Percentiles rank a stretch among this genome's conserved stretches.
phyloP scores from a whole-genome alignment of 2,797 vertebrate species.

The Zalophus californianus region DNA sequence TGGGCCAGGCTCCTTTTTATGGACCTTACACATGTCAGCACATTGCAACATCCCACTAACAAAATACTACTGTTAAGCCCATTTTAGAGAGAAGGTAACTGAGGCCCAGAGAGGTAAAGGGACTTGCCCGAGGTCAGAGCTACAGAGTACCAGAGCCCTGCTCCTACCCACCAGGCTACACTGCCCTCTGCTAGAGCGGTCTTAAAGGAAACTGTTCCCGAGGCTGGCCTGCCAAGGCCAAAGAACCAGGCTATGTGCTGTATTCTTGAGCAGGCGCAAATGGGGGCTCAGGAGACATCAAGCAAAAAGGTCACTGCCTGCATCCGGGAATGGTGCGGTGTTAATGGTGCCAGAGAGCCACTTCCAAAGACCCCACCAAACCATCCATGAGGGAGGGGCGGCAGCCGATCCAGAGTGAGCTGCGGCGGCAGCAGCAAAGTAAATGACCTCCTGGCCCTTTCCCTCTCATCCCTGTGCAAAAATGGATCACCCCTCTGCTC shows the following conservation, averaged over 20 bases:
- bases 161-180: neutral
- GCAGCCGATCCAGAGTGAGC: neutral
- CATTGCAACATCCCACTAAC: neutral
- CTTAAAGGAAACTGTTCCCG: neutral
- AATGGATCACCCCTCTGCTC: neutral
- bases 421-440: neutral
- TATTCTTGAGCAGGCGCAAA: neutral
- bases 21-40: neutral
- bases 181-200: neutral
- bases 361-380: neutral
- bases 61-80: neutral
- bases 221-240: accelerated
- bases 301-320: neutral
- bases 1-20: neutral
- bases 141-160: neutral
- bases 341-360: neutral
- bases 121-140: neutral
- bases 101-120: neutral
- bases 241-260: accelerated
- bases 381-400: accelerated
- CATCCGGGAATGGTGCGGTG: neutral
- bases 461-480: neutral
- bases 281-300: neutral
- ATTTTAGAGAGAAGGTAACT: neutral
- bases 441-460: neutral